A percentile compares a stretch with the other conserved stretches of the same genome.
phyloP scores from a whole-genome alignment of 1,140 invertebrate genomes.

The Drosophila teissieri region DNA sequence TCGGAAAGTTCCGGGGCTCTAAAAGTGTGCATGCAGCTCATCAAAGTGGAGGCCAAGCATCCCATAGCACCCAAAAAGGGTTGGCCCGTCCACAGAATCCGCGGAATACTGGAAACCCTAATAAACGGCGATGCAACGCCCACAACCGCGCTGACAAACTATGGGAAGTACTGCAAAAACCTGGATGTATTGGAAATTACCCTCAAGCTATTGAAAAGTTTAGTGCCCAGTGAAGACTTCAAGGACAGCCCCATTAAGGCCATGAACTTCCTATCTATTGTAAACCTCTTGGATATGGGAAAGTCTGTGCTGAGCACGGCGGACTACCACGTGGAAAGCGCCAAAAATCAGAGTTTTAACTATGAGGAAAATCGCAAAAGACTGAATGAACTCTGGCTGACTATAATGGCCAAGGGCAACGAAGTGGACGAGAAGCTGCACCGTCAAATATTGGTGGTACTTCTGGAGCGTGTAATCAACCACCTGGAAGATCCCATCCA shows the following conservation, averaged over 20 bases:
- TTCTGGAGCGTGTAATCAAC: slow-evolving; percentile 93
- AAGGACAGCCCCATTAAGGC: slow-evolving; percentile 64
- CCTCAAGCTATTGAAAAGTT: slow-evolving; percentile 86
- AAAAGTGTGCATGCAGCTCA: slow-evolving; percentile 88
- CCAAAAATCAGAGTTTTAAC: slow-evolving; percentile 65
- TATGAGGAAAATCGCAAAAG: slow-evolving; percentile 82
- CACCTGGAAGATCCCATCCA: slow-evolving; percentile 92
- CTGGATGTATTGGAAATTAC: slow-evolving; percentile 88
- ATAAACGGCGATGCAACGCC: slow-evolving; percentile 84
- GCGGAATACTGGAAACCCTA: slow-evolving; percentile 86
- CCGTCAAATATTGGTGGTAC: slow-evolving; percentile 91
- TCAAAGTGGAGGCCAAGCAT: slow-evolving; percentile 88
- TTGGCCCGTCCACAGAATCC: slow-evolving; percentile 85
- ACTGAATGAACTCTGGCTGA: slow-evolving; percentile 90
- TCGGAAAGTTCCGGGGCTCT: slow-evolving; percentile 71
- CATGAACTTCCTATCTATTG: slow-evolving; percentile 89
- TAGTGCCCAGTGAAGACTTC: slow-evolving; percentile 72
- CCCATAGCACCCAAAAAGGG: slow-evolving; percentile 85
- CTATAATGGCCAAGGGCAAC: slow-evolving; percentile 87
- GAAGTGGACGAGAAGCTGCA: slow-evolving; percentile 89
- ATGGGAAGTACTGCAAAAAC: slow-evolving; percentile 88
- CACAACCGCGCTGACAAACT: slow-evolving; percentile 85
- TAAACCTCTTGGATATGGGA: slow-evolving; percentile 85
- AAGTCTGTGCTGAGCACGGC: slow-evolving; percentile 45
- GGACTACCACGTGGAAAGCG: slow-evolving; percentile 40